Evolutionary conservation across 2,797 vertebrate genomes (phyloP), one percentile per base, ranked within the genome.

Genomic region (Capromys pilorides): DNA sequence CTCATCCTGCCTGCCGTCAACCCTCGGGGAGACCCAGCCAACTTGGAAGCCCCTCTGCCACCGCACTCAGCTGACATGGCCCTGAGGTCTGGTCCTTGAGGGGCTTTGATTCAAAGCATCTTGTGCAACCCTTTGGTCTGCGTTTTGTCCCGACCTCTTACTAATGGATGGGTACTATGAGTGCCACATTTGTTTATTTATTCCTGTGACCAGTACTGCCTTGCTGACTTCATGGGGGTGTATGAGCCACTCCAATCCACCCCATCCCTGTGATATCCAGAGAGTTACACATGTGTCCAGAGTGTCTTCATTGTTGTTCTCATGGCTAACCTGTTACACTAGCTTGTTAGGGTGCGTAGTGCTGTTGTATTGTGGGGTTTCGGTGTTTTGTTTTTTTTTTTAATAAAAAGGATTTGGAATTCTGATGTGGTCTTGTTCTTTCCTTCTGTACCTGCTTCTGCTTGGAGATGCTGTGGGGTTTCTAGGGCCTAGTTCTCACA

Each of bases 361-460:
- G 92, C 19, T 85, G 59, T 73, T 94, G 61, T 93, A 75, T 45
- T 66, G 36, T 39, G 49, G n/a, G 33, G 18, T 13, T 88, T 86
- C 79, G 24, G 73, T 77, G 41, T 77, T 77, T 71, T 36, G 9
- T 21, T 78, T 77, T 96, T 19, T 95, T 96, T 95, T 88, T 93
- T 88, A 88, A 96, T 96, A 86, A 96, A 97, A 91, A 89, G 51
- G 28, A 28, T 26, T 95, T 81, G 69, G 39, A 93, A 64, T 96
- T 87, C 69, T 28, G 86, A 12, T 39, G 2, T 26, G 21, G 7
- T n/a, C 36, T 16, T 87, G 36, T 91, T 91, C 39, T 91, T 78
- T 86, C 36, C 18, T 64, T 93, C 11, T 0, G 9, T 0, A 10
- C 54, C 41, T 1, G 0, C 2, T 79, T 57, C 61, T 26, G 24